phyloP scores from a whole-genome alignment of 2,888 invertebrate species.

The Agrotis clavis region DNA sequence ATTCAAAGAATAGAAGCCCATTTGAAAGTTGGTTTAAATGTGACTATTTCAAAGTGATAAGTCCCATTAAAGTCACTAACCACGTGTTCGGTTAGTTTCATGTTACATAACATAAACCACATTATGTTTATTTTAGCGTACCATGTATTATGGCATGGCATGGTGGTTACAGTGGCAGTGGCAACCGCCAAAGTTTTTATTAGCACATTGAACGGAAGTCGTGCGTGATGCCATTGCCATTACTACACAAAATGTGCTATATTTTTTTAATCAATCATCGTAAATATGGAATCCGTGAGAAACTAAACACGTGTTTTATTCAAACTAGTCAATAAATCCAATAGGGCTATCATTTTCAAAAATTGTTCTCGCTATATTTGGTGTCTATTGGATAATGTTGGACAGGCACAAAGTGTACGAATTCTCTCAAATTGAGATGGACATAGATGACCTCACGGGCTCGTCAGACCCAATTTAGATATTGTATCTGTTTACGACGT shows the following conservation, averaged over 20 bases:
- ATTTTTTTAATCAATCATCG: constrained; percentile 53
- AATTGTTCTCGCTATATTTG: constrained; percentile 24
- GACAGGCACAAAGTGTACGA: constrained; percentile 18
- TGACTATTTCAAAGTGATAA: neutral
- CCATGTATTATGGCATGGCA: constrained; percentile 27
- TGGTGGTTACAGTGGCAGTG: constrained; percentile 26
- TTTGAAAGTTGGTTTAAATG: neutral
- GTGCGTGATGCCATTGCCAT: constrained; percentile 63
- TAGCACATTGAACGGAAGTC: constrained; percentile 64
- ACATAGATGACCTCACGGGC: constrained; percentile 62
- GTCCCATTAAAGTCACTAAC: neutral
- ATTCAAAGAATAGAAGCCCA: constrained; percentile 5
- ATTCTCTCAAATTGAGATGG: constrained; percentile 46
- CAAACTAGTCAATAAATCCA: constrained; percentile 5
- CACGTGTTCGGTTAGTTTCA: constrained; percentile 29
- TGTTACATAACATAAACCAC: constrained; percentile 40
- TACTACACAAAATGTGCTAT: constrained; percentile 59
- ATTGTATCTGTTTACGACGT: constrained; percentile 67
- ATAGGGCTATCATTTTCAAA: constrained; percentile 13
- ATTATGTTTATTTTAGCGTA: constrained; percentile 23
- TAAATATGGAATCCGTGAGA: constrained; percentile 55
- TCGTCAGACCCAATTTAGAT: constrained; percentile 61
- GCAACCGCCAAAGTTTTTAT: constrained; percentile 63
- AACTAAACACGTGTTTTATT: constrained; percentile 56
- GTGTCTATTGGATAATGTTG: constrained; percentile 38